Percentiles rank a stretch among this genome's conserved stretches.
Evolutionary conservation across 2,888 invertebrate genomes (phyloP).

Genomic region (Drosophila austrosaltans): DNA sequence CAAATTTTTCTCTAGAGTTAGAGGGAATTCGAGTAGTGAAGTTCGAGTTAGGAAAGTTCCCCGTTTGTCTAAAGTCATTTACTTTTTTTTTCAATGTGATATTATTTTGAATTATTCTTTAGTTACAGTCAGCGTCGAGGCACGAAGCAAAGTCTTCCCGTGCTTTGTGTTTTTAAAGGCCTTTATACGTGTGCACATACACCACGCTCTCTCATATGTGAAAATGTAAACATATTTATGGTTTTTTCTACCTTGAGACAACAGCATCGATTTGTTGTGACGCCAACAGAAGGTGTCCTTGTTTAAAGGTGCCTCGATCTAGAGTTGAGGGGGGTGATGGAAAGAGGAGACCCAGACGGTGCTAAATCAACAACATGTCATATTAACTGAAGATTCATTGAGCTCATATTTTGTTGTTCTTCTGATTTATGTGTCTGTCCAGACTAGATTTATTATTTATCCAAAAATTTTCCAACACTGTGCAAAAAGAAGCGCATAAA

Average conservation of each 20-base stretch:
- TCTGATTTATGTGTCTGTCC: constrained; percentile 65
- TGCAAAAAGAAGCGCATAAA: constrained; percentile 51
- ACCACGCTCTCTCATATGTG: constrained; percentile 32
- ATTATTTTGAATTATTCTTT: not conserved
- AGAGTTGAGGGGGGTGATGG: constrained; percentile 13
- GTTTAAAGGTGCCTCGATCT: constrained; percentile 32
- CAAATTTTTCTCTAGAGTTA: too few relatives aligned
- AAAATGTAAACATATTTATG: constrained; percentile 52
- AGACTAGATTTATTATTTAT: not conserved
- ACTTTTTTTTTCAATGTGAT: too few relatives aligned
- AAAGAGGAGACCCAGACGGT: constrained; percentile 44
- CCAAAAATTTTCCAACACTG: constrained; percentile 58
- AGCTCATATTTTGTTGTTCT: constrained; percentile 28
- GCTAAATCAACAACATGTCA: constrained; percentile 64
- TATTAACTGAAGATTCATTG: constrained; percentile 49
- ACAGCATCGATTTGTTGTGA: constrained; percentile 72
- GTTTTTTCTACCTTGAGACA: constrained; percentile 71
- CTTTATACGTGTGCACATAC: constrained; percentile 35
- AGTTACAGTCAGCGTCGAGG: not conserved
- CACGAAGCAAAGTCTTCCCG: not conserved
- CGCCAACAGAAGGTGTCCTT: constrained; percentile 23
- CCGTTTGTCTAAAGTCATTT: too few relatives aligned
- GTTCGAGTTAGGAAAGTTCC: too few relatives aligned
- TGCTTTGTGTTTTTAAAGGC: not conserved
- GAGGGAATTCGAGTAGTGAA: too few relatives aligned